Base-by-base conservation (phyloP, 2,113 vertebrate species). In the Phyllostomus hastatus region DNA sequence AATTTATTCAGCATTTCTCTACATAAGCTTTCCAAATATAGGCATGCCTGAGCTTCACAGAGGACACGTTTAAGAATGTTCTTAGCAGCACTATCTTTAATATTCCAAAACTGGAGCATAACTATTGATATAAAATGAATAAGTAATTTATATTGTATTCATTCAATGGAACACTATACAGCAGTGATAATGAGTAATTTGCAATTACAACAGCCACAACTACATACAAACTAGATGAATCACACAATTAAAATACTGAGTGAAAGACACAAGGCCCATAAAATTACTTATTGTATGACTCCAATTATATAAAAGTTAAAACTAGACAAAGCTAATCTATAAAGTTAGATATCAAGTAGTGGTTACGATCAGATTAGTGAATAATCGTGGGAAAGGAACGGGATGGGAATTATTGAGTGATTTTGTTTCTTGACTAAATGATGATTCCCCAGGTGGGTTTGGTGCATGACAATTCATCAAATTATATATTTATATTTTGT, bases 111-210 rank as follows among this genome's bases (percentile, higher is more conserved):
- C 59, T 91, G 17, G 10, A 81, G 81, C 52, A 33, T 54, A 43
- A 69, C n/a, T 50, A 31, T 17, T 80, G 35, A 46, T n/a, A 88
- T 33, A 75, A 93, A 84, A 78, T 83, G 8, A 82, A 61, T 70
- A 91, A 35, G 50, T 69, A 80, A 84, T 28, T 76, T 90, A 10
- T 28, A 24, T n/a, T 54, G 67, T 20, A 52, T 48, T 52, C 24
- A 88, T 24, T 76, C 43, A 88, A 14, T 72, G 52, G 10, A 59
- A 81, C 20, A 28, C 10, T 80, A 59, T 66, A 35, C 1, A n/a
- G 4, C 12, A 38, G 26, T 38, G 6, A 50, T 11, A 80, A 95
- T 93, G 3, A 57, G 14, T 19, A 81, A 70, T 61, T 16, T 66
- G n/a, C 4, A 89, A 41, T 24, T 64, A 38, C 48, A 72, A 61